A percentile compares a stretch with the other conserved stretches of the same genome.
These are phyloP conservation scores for Trochalopteron elliotii DNA, from an alignment of 2,113 vertebrate genomes.

Conservation along the genomic window DNA sequence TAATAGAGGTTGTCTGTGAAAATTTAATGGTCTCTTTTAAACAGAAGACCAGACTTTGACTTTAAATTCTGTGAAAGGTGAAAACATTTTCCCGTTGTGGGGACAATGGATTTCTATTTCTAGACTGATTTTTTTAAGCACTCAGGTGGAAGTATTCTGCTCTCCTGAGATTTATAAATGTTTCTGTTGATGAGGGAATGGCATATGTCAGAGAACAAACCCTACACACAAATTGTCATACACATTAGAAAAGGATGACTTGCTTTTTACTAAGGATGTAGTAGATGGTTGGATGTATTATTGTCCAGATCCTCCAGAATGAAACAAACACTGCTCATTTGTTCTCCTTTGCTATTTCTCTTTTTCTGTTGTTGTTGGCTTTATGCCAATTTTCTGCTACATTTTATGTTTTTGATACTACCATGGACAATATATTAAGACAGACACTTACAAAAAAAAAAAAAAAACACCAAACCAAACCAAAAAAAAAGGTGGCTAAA, in stretches of 20 bases:
- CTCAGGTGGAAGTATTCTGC: not conserved
- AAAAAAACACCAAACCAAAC: too few relatives aligned
- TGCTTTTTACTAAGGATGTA: conserved; percentile 17
- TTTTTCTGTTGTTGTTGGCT: conserved; percentile 53
- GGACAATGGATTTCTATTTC: conserved; percentile 44
- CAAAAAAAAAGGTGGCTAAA: conserved; percentile 34
- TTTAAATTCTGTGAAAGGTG: conserved; percentile 29
- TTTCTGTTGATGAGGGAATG: not conserved
- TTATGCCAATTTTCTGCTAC: conserved; percentile 63
- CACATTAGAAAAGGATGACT: not conserved
- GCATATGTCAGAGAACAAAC: not conserved
- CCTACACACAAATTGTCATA: not conserved
- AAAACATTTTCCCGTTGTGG: not conserved
- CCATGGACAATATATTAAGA: conserved; percentile 54
- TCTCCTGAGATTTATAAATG: not conserved
- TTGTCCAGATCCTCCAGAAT: conserved; percentile 11
- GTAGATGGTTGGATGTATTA: not conserved
- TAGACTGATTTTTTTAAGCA: conserved; percentile 2
- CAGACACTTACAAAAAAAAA: conserved; percentile 55
- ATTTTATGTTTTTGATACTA: conserved; percentile 60
- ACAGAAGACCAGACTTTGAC: not conserved
- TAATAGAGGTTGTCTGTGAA: not conserved
- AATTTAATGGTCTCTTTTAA: not conserved
- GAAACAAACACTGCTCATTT: conserved; percentile 52
- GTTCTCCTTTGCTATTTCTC: conserved; percentile 46